These are phyloP conservation scores for Paguma larvata DNA, from an alignment of 2,797 vertebrate species.

Conservation along the genomic window DNA sequence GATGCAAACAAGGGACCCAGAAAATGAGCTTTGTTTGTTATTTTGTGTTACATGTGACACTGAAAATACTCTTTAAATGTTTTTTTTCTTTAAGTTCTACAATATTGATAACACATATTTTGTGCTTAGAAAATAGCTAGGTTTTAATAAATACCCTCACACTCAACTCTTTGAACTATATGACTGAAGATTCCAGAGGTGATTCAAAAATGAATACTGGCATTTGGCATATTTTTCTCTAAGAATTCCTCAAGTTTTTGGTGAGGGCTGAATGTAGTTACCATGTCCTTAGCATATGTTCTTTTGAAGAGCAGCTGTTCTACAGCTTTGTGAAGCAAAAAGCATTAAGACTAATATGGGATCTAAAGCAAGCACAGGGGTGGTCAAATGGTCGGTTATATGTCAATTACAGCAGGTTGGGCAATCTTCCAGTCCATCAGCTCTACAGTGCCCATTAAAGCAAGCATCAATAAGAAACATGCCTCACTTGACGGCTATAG, in stretches of 20 bases:
- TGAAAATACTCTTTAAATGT: not conserved
- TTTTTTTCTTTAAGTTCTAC: not conserved
- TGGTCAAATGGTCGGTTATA: slow-evolving; percentile 87
- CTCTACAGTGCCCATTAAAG: slow-evolving; percentile 79
- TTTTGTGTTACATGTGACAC: not conserved
- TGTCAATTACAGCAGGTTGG: slow-evolving; percentile 86
- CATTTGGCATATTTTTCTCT: slow-evolving; percentile 81
- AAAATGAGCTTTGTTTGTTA: slow-evolving; percentile 18
- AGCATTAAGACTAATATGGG: slow-evolving; percentile 79
- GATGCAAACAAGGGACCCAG: slow-evolving; percentile 10
- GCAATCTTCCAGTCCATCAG: slow-evolving; percentile 86
- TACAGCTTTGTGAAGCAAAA: slow-evolving; percentile 85
- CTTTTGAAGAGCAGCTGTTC: slow-evolving; percentile 79
- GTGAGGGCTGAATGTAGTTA: slow-evolving; percentile 83
- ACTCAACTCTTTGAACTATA: slow-evolving; percentile 50
- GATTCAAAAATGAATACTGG: slow-evolving; percentile 47
- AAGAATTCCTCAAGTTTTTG: slow-evolving; percentile 65
- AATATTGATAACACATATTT: slow-evolving; percentile 10
- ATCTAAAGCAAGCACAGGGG: slow-evolving; percentile 84
- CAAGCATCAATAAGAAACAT: slow-evolving; percentile 77
- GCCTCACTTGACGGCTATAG: not conserved
- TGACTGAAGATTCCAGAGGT: slow-evolving; percentile 60
- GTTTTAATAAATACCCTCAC: slow-evolving; percentile 44
- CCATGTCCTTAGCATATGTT: slow-evolving; percentile 84
- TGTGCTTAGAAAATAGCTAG: slow-evolving; percentile 26